Base-by-base conservation (phyloP, 1,140 invertebrate species). In the Eulimnadia texana region DNA sequence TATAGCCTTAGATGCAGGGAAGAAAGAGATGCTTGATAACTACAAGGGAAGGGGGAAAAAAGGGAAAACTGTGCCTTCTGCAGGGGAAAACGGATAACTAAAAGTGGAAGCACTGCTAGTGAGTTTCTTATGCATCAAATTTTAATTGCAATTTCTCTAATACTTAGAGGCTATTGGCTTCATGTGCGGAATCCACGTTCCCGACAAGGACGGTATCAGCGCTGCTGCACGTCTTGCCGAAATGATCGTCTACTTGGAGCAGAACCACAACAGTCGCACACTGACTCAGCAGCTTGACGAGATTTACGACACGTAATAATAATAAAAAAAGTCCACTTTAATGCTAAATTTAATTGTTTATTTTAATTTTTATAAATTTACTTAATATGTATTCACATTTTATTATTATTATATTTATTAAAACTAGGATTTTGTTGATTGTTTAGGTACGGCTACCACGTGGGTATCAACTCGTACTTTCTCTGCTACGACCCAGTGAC, bases 171-270 rank as follows among this genome's bases (percentile, higher is more conserved):
- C 88, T 1, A 90, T 93, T 69, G 93, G 93, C 11, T 99, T 91
- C 72, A 98, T 99, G 94, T 89, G 89, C 70, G 85, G 86, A 0
- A 80, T 81, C 0, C 75, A 73, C 22, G 88, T 98, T 1, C 75
- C 94, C 2, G 96, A 99, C 70, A 99, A 99, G 72, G 96, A 99
- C 77, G 96, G 95, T 0, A 80, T 99, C 11, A 86, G 83, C 50
- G 93, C 93, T 1, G 88, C 86, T 0, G 81, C 83, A 3, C 81
- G 88, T 25, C 69, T 80, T 27, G 86, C 88, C 2, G 88, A 94
- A 67, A 75, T 97, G 73, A 82, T 84, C 3, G 80, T 82, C 3
- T 85, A 85, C 70, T 74, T 98, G 6, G 74, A 82, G 64, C 73
- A 71, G n/a, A 70, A 84, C 53, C 33, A 6, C 33, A 16, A 16